A percentile compares a stretch with the other conserved stretches of the same genome.
Conservation (phyloP, 1,140 invertebrate species). For the Yoshiicerus persimilis region DNA sequence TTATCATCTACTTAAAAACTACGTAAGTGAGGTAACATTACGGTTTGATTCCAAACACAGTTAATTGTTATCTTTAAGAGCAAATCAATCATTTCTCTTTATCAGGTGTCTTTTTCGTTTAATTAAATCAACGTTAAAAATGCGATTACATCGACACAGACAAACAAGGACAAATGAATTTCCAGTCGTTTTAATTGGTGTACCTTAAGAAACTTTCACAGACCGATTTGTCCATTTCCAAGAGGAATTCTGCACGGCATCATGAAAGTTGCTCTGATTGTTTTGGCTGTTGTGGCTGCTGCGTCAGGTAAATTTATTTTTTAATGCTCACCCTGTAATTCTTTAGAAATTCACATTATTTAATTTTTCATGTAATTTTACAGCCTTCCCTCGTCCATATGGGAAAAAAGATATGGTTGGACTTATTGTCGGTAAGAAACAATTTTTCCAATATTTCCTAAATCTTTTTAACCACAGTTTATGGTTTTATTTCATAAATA, state of each 20-base stretch:
- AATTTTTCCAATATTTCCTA: neutral
- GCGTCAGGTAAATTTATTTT: neutral
- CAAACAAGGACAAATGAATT: neutral
- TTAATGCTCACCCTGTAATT: neutral
- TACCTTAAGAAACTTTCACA: neutral
- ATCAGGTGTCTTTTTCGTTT: too few species aligned
- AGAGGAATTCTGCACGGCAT: neutral
- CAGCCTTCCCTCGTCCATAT: neutral
- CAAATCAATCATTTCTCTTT: too few species aligned
- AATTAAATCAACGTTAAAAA: too few species aligned
- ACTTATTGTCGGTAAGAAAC: neutral
- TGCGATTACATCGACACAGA: too few species aligned
- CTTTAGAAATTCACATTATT: too few species aligned
- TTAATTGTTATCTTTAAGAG: too few species aligned
- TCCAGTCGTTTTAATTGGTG: neutral
- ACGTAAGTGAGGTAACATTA: too few species aligned
- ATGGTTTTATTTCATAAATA: neutral
- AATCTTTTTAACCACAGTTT: neutral
- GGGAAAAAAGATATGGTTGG: neutral
- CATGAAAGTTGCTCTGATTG: neutral
- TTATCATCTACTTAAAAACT: too few species aligned
- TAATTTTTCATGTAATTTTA: conserved; percentile 55
- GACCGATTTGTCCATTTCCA: neutral
- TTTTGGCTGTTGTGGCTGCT: neutral
- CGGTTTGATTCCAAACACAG: too few species aligned